Percentiles rank a stretch among this genome's conserved stretches.
phyloP scores from a whole-genome alignment of 1,140 invertebrate species.

The Diuraphis noxia region DNA sequence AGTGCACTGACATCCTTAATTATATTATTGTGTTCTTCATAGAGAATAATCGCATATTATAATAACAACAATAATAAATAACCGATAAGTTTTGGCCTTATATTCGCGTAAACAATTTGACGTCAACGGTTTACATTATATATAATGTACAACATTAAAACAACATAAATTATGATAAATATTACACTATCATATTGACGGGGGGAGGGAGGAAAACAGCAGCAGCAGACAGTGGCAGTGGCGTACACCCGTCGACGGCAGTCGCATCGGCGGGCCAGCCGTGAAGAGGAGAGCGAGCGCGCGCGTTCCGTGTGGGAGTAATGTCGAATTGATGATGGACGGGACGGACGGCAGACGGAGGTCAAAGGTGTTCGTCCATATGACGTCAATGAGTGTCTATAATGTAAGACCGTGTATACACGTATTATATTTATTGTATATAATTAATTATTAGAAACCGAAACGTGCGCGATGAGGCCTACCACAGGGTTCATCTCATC shows the following conservation, averaged over 20 bases:
- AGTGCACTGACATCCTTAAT: neutral
- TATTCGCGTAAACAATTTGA: neutral
- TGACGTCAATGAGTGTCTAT: conserved; percentile 33
- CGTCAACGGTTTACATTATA: neutral
- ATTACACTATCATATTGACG: neutral
- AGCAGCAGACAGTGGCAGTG: neutral
- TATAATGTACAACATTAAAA: neutral
- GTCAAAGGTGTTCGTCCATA: conserved; percentile 16
- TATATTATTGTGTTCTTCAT: neutral
- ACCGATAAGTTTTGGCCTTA: neutral
- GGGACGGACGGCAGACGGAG: neutral
- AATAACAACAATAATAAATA: neutral
- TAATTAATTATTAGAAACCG: conserved; percentile 3
- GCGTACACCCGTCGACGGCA: too few relatives aligned
- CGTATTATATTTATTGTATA: neutral
- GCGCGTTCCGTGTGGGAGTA: conserved; percentile 7
- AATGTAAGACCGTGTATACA: neutral
- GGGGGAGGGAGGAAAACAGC: neutral
- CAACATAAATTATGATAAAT: too few relatives aligned
- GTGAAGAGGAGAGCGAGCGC: too few relatives aligned
- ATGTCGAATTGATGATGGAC: conserved; percentile 16
- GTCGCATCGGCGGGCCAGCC: neutral
- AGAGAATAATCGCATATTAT: neutral
- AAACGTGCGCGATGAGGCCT: neutral
- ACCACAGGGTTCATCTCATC: neutral